Evolutionary conservation across 2,888 invertebrate genomes (phyloP), one percentile per base, ranked within the genome.

Genomic region (Marronus borbonicus): DNA sequence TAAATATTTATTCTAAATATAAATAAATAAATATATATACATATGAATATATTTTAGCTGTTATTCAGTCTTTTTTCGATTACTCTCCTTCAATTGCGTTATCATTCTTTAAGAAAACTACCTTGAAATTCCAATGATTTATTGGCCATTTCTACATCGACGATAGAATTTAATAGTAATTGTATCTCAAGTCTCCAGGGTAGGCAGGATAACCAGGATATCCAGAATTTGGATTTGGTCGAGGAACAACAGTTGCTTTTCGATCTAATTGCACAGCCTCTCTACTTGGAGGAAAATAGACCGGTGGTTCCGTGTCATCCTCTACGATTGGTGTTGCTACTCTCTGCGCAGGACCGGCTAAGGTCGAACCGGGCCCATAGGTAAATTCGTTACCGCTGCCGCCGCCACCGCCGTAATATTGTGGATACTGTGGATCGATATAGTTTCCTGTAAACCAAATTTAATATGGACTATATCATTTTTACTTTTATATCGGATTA

Each of bases 81-180:
- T 55, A 20, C 39, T 8, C 39, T 8, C 39, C 60, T 49, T 10
- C 20, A 10, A 58, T 55, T 31, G 5, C 14, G 10, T 50, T 50
- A 20, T 24, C 12, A 4, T 14, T 50, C 14, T 1, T 24, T 49
- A 74, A 74, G 44, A 74, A 74, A 74, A 74, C 72, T 28, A 74
- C 60, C 60, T 12, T 74, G 49, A 62, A 4, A 60, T 74, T 74
- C 72, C 72, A 74, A 60, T 74, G 20, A 12, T 74, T 74, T 74
- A 74, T 74, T 74, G 24, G 14, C 20, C 58, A 44, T 36, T 31
- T 58, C 60, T 44, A 68, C 5, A 50, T 50, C 28, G 10, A 68
- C 24, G 14, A 50, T 49, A 68, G 28, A 8, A 5, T 50, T 68
- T 20, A 68, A 31, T 39, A 50, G n/a, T 68, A 68, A 14, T 49